Evolutionary conservation across 2,888 invertebrate genomes (phyloP), one percentile per base, ranked within the genome.

Genomic region (Rhingia campestris): DNA sequence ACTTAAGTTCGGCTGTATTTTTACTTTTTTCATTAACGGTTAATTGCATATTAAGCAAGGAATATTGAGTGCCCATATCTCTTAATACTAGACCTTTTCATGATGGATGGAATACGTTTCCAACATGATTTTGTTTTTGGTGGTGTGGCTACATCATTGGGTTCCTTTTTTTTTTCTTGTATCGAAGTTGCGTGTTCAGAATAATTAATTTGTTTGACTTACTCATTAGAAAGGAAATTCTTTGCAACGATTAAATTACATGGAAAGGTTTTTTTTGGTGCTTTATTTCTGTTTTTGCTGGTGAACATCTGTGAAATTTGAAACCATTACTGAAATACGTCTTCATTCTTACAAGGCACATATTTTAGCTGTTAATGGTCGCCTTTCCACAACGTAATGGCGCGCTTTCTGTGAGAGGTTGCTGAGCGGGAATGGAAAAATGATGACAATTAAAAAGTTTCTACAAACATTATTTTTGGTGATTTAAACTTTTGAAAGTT

Each of bases 121-220:
- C 9, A 22, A 10, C 14, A 47, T 10, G 56, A 37, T 39, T 45
- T 45, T 10, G 9, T n/a, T 53, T 37, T 39, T 49, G 10, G n/a
- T 63, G 35, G n/a, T 63, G 35, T 54, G 35, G 39, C 33, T 7
- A 43, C 35, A 32, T 63, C 45, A 53, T 54, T 54, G 63, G 32
- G 35, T 45, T 63, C 37, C 12, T 54, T 45, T 12, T 1, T n/a
- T 33, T 39, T 45, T 22, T 22, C n/a, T 51, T 53, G 33, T 43
- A 32, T 39, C n/a, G 33, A 66, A 49, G n/a, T 70, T 85, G 75
- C 81, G 81, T 81, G 84, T 22, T 72, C 6, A 43, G 80, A 59
- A 81, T 85, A 85, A 85, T 75, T 85, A 81, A 85, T 66, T 80
- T 70, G 49, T 58, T 80, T 63, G 75, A 39, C 67, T 76, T 53